Evolutionary conservation across 2,797 vertebrate genomes (phyloP), one percentile per base, ranked within the genome.

Genomic region (Aeoliscus strigatus): DNA sequence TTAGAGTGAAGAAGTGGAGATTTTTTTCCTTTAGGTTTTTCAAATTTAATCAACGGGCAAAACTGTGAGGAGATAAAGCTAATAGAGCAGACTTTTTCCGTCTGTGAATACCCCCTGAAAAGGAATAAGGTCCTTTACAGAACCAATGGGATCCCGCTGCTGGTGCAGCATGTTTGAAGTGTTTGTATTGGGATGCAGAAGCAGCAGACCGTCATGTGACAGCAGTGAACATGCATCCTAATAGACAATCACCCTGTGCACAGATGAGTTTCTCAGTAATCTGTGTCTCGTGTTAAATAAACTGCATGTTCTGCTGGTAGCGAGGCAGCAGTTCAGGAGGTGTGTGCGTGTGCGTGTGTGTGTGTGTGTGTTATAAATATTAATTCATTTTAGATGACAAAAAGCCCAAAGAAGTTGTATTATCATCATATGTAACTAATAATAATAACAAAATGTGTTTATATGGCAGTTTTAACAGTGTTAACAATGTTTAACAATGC

Each of bases 1-100:
- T 83, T 79, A 77, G 57, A 61, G 35, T 10, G 51, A 24, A 77
- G 60, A 65, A 73, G 61, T 67, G 61, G 57, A 76, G 68, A 69
- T 73, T 68, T 71, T 68, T 49, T n/a, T n/a, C n/a, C 54, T 72
- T 66, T 66, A 72, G 58, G 58, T 72, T 62, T 66, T 56, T n/a
- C 39, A 52, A 51, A 62, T 73, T 62, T 65, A 75, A 77, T 77
- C 72, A 81, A 59, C 45, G 8, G 28, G 38, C 61, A 37, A 62
- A 40, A 30, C 17, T 1, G 15, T 8, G 43, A 59, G 34, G 25
- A 61, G 64, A 55, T 51, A 37, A 51, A 56, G 43, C 37, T 43
- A 40, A 33, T 12, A 15, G 11, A 47, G 35, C 48, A 14, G 37
- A 39, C 27, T 28, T 55, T 34, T 12, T 28, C 13, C 16, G 9